Evolutionary conservation across 2,113 vertebrate species (phyloP).

Genomic region (Anthoscopus minutus): DNA sequence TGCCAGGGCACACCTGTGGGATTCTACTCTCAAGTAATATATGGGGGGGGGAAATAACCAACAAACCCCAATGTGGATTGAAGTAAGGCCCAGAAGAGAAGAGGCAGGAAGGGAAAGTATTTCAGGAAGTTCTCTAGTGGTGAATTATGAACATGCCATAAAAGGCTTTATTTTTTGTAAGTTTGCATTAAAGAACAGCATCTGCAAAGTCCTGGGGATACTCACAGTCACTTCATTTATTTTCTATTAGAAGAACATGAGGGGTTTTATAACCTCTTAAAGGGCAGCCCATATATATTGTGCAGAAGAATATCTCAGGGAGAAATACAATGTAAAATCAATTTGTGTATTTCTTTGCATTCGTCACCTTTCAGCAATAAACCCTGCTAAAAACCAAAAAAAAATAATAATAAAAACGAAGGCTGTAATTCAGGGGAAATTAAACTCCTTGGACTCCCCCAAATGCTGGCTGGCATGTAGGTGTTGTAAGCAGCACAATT

Average conservation of each 20-base stretch:
- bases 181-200: neutral
- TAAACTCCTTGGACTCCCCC: neutral
- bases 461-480: neutral
- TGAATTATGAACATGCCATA: neutral
- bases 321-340: slow-evolving; percentile 33
- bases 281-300: neutral
- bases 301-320: neutral
- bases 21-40: neutral
- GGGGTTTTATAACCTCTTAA: neutral
- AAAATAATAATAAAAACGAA: neutral
- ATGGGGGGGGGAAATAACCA: neutral
- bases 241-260: slow-evolving; percentile 9
- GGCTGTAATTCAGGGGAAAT: neutral
- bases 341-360: neutral
- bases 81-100: neutral
- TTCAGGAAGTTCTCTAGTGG: neutral
- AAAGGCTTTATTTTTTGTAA: neutral
- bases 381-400: neutral
- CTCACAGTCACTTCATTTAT: neutral
- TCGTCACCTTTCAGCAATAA: neutral
- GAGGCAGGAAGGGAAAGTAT: neutral
- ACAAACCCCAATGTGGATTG: accelerated
- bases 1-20: neutral
- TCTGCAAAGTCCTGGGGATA: neutral
- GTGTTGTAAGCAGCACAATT: neutral